Percentiles rank a stretch among this genome's conserved stretches.
Conservation (phyloP, 1,140 invertebrate genomes). For the Mesaphorura yosii region DNA sequence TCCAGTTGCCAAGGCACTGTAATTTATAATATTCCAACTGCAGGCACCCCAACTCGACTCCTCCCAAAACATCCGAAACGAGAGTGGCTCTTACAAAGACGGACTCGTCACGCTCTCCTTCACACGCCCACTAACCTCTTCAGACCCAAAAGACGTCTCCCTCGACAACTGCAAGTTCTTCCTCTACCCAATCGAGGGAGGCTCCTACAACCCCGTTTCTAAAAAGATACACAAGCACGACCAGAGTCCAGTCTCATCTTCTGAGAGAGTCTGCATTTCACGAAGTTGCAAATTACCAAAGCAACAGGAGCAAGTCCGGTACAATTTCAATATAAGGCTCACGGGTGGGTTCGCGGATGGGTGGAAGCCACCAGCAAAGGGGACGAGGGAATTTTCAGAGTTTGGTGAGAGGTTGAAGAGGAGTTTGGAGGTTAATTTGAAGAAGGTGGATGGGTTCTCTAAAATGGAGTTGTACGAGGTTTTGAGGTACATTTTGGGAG, state of each 20-base stretch:
- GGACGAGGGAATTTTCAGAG: slow-evolving; percentile 56
- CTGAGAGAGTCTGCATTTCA: slow-evolving; percentile 64
- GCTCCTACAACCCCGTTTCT: slow-evolving; percentile 64
- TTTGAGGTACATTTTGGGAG: too few species aligned
- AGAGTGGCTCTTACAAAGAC: slow-evolving; percentile 54
- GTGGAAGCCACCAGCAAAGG: slow-evolving; percentile 54
- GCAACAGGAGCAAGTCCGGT: slow-evolving; percentile 19
- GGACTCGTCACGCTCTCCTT: slow-evolving; percentile 70
- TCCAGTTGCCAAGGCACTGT: background rate
- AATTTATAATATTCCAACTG: background rate
- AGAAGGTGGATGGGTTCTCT: slow-evolving; percentile 53
- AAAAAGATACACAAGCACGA: slow-evolving; percentile 77
- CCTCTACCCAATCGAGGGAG: slow-evolving; percentile 77
- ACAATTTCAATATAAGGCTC: slow-evolving; percentile 34
- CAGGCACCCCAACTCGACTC: background rate
- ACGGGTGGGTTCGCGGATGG: slow-evolving; percentile 56
- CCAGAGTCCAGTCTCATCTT: slow-evolving; percentile 59
- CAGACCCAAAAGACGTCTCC: slow-evolving; percentile 49
- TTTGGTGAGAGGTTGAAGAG: slow-evolving; percentile 55
- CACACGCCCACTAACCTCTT: slow-evolving; percentile 60
- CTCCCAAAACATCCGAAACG: background rate
- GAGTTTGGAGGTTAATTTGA: slow-evolving; percentile 51
- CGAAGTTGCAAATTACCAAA: slow-evolving; percentile 24
- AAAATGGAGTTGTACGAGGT: slow-evolving; percentile 24
- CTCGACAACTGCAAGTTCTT: slow-evolving; percentile 65